These are phyloP conservation scores for Caretta caretta DNA, from an alignment of 2,113 vertebrate species.

Conservation along the genomic window DNA sequence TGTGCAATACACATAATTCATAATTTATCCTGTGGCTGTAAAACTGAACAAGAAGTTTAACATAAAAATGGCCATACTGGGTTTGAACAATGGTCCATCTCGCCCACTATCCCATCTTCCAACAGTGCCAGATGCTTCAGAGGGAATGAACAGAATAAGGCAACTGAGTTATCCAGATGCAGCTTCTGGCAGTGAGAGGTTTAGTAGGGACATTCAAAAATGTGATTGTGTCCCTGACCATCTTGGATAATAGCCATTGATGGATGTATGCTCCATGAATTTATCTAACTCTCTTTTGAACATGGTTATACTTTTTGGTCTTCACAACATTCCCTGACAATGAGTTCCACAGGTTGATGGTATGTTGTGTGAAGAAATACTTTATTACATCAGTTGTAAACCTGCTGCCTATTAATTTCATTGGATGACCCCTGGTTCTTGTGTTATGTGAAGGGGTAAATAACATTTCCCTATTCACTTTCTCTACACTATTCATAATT, in stretches of 20 bases:
- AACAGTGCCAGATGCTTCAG: not conserved
- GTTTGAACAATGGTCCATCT: not conserved
- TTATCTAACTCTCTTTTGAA: not conserved
- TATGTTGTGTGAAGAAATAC: not conserved
- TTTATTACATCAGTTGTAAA: not conserved
- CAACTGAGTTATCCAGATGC: not conserved
- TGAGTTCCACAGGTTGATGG: not conserved
- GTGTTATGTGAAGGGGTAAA: not conserved
- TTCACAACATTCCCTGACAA: not conserved
- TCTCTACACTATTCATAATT: not conserved
- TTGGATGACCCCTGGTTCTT: not conserved
- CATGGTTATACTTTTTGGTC: not conserved
- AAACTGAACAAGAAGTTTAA: conserved; percentile 13
- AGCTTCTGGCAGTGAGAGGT: not conserved
- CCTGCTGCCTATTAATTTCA: not conserved
- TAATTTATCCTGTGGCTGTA: conserved; percentile 26
- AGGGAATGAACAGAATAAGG: not conserved
- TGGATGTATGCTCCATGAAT: not conserved
- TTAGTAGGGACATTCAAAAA: not conserved
- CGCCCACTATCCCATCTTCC: not conserved
- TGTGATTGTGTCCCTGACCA: not conserved
- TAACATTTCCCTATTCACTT: not conserved
- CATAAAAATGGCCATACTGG: not conserved
- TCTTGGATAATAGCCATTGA: not conserved
- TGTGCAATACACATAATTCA: conserved; percentile 35